Base-by-base conservation (phyloP, 2,888 invertebrate genomes). In the Scaptomyza cyrtandrae region DNA sequence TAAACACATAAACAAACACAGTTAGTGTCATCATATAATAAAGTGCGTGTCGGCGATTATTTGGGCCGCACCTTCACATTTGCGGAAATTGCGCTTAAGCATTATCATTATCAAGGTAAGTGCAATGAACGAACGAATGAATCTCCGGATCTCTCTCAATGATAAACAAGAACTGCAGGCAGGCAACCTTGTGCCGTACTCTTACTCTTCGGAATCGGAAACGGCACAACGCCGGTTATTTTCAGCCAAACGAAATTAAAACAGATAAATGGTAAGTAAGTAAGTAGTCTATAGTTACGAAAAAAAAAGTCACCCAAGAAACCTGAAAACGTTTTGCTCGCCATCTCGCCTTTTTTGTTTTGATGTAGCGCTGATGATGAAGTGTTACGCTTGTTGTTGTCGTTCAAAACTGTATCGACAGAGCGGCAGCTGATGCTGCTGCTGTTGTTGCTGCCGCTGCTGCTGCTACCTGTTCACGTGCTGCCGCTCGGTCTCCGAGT, bases 401-500 rank as follows among this genome's bases (percentile, higher is more conserved):
- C 31, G 19, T 13, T 59, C 48, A 41, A 50, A 61, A 61, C 61
- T 78, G 49, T 41, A 50, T 68, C 60, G 68, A 74, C 75, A 54
- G 48, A 60, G 60, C 68, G 50, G 72, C 44, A 50, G 63, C 45
- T 50, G 55, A 29, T 43, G 48, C 41, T 50, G 45, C 13, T 74
- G 50, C 57, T 69, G 80, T n/a, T n/a, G n/a, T n/a, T n/a, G n/a
- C n/a, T n/a, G n/a, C n/a, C 44, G 49, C 27, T 45, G 75, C 48
- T 74, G 50, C 57, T 69, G 80, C 71, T 81, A 86, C 76, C 88
- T 75, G 88, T 88, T 88, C 81, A 81, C 86, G 81, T 81, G 81
- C 84, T 88, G 74, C 78, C 24, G 44, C 33, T 39, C 16, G 52
- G 69, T 35, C 56, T 39, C 39, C 27, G 73, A 89, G 87, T 89